A percentile compares a stretch with the other conserved stretches of the same genome.
Evolutionary conservation across 1,140 invertebrate species (phyloP).

Genomic region (Brachystomella parvula): DNA sequence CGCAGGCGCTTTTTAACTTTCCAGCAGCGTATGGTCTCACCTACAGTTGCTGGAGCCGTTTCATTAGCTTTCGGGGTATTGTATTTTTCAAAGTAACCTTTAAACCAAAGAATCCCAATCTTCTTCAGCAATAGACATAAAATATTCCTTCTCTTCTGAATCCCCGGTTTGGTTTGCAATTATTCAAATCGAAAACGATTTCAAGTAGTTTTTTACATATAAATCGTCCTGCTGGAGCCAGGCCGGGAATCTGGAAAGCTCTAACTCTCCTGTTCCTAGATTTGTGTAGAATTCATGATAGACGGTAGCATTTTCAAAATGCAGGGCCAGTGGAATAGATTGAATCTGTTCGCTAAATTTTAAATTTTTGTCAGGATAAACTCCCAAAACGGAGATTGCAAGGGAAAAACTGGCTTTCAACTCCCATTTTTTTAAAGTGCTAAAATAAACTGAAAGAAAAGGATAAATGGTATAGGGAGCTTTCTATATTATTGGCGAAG

Average conservation of each 20-base stretch:
- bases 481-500: too few relatives aligned
- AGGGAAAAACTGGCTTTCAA: background rate
- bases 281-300: constrained; percentile 2
- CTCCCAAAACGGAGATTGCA: background rate
- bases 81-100: constrained; percentile 5
- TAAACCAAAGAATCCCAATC: background rate
- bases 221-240: constrained; percentile 19
- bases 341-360: background rate
- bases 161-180: constrained; percentile 11
- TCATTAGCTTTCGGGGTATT: background rate
- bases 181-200: background rate
- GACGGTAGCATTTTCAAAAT: background rate
- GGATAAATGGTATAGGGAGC: too few relatives aligned
- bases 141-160: background rate
- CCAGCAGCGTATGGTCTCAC: background rate
- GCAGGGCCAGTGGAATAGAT: background rate
- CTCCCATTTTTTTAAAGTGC: background rate
- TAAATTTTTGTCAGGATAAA: too few relatives aligned
- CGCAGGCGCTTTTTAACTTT: background rate
- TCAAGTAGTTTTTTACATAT: constrained; percentile 15
- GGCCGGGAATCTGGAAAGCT: constrained; percentile 9
- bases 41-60: background rate
- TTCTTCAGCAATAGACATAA: background rate
- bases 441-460: too few relatives aligned
- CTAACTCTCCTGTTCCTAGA: constrained; percentile 7